Conservation (phyloP, 2,888 invertebrate genomes). For the Abrostola tripartita region DNA sequence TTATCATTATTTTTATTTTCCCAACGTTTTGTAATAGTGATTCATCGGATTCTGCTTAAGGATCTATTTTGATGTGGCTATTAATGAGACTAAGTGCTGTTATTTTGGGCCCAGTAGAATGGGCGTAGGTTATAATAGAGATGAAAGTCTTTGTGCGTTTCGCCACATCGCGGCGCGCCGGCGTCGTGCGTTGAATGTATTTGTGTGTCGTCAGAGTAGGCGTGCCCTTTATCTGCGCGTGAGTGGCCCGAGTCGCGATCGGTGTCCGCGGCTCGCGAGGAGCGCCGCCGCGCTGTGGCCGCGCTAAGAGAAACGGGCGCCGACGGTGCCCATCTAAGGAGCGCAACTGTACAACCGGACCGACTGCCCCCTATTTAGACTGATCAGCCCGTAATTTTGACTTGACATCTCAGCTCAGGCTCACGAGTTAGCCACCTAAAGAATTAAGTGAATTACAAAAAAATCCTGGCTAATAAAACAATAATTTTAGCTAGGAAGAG, state of each 20-base stretch:
- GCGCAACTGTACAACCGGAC: slow-evolving; percentile 85
- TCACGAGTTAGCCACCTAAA: slow-evolving; percentile 45
- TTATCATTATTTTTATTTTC: slow-evolving; percentile 76
- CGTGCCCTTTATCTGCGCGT: slow-evolving; percentile 53
- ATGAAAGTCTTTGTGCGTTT: slow-evolving; percentile 51
- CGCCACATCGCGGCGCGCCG: slow-evolving; percentile 34
- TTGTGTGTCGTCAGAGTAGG: slow-evolving; percentile 49
- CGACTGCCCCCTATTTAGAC: slow-evolving; percentile 78
- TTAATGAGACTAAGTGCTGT: slow-evolving; percentile 56
- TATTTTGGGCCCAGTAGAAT: slow-evolving; percentile 50
- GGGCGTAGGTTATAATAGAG: slow-evolving; percentile 48
- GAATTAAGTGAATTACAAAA: slow-evolving; percentile 15
- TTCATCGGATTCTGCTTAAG: slow-evolving; percentile 69
- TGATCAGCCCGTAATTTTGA: slow-evolving; percentile 77
- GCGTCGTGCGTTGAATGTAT: slow-evolving; percentile 37
- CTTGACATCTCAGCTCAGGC: slow-evolving; percentile 66
- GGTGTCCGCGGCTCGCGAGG: slow-evolving; percentile 40
- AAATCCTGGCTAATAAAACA: no score
- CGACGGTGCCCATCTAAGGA: slow-evolving; percentile 81
- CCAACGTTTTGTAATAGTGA: slow-evolving; percentile 62
- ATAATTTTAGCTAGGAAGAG: no score
- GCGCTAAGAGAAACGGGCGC: slow-evolving; percentile 76
- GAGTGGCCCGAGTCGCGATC: slow-evolving; percentile 38
- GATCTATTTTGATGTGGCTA: slow-evolving; percentile 72
- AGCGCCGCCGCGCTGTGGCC: slow-evolving; percentile 47